Conservation (phyloP, 2,797 vertebrate species). For the Macropus fuliginosus region DNA sequence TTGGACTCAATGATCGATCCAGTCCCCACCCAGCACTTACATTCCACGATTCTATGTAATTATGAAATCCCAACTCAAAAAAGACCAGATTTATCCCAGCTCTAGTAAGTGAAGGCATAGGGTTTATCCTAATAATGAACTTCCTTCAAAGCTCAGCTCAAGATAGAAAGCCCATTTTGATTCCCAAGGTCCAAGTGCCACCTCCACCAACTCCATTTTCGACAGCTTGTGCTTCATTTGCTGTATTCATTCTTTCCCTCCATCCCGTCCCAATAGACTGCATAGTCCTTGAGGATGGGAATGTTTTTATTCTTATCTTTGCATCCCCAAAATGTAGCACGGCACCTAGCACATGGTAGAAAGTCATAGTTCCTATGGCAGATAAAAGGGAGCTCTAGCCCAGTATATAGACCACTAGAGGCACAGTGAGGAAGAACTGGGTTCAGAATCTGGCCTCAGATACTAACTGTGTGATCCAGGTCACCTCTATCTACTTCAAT, state of each 20-base stretch:
- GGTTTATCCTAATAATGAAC: background rate
- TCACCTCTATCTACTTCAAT: background rate
- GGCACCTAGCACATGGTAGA: background rate
- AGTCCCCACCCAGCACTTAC: background rate
- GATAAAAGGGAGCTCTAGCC: background rate
- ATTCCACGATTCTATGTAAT: background rate
- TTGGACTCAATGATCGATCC: background rate
- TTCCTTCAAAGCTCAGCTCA: background rate
- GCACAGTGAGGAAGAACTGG: background rate
- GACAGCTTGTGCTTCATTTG: background rate
- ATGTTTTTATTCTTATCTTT: background rate
- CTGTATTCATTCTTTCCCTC: background rate
- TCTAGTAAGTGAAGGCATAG: background rate
- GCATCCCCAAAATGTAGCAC: background rate
- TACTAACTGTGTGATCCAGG: background rate
- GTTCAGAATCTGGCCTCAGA: no score
- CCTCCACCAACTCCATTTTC: background rate
- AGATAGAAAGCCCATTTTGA: background rate
- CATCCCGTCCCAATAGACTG: background rate
- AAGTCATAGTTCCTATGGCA: background rate
- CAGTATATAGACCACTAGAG: background rate
- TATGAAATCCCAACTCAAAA: background rate
- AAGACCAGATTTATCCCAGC: background rate
- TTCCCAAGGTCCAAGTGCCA: background rate
- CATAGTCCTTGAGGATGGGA: background rate